phyloP scores from a whole-genome alignment of 2,888 invertebrate species.

The Sthenelais limicola region DNA sequence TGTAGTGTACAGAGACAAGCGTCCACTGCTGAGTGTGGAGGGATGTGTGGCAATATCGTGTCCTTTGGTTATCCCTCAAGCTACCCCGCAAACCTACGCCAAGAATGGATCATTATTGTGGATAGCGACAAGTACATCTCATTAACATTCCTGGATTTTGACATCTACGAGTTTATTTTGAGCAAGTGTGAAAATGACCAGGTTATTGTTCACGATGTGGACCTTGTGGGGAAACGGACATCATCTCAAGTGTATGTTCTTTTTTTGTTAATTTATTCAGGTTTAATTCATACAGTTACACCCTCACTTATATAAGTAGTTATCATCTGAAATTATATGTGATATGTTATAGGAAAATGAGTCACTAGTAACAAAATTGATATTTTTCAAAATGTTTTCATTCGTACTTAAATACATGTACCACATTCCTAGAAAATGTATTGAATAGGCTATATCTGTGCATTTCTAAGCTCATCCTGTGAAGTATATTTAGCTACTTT shows the following conservation, averaged over 20 bases:
- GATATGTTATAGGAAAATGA: too few relatives aligned
- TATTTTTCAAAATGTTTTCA: too few relatives aligned
- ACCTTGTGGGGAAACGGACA: neutral
- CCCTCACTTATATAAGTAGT: too few relatives aligned
- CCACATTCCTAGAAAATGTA: too few relatives aligned
- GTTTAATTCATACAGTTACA: too few relatives aligned
- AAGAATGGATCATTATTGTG: conserved; percentile 1
- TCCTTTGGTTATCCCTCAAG: neutral
- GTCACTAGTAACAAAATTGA: too few relatives aligned
- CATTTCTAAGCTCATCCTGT: too few relatives aligned
- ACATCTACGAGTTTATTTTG: neutral
- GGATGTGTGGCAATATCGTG: neutral
- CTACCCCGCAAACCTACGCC: neutral
- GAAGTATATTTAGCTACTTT: too few relatives aligned
- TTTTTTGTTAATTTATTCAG: neutral
- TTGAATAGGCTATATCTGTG: too few relatives aligned
- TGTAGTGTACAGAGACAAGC: neutral
- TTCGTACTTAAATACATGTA: too few relatives aligned
- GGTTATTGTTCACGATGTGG: conserved; percentile 4
- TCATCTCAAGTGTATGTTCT: neutral
- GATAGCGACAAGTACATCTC: conserved; percentile 1
- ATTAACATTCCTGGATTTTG: neutral
- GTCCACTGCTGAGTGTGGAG: neutral
- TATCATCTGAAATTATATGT: too few relatives aligned
- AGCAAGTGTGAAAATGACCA: neutral